phyloP scores from a whole-genome alignment of 2,888 invertebrate genomes.

The Sturmia bella region DNA sequence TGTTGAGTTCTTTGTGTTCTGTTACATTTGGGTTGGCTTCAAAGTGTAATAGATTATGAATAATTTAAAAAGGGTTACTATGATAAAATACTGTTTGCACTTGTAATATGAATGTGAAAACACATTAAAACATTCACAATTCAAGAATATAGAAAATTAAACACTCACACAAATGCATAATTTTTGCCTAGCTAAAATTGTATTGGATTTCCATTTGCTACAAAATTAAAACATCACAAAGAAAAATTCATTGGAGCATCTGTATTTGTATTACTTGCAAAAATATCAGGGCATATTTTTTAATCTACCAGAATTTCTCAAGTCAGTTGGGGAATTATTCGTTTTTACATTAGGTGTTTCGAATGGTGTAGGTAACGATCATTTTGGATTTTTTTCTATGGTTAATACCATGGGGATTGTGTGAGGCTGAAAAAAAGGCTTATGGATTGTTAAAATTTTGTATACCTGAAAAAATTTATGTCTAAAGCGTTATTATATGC shows the following conservation, averaged over 20 bases:
- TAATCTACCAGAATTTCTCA: slow-evolving; percentile 6
- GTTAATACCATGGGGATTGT: too few relatives aligned
- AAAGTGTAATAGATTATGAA: slow-evolving; percentile 65
- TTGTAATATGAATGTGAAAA: slow-evolving; percentile 59
- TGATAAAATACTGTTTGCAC: slow-evolving; percentile 48
- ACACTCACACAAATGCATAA: not conserved
- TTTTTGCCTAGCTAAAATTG: slow-evolving; percentile 30
- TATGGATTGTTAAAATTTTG: too few relatives aligned
- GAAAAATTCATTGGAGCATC: not conserved
- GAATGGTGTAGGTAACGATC: too few relatives aligned
- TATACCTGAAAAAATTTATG: too few relatives aligned
- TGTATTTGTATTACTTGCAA: not conserved
- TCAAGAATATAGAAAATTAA: not conserved
- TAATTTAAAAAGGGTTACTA: slow-evolving; percentile 61
- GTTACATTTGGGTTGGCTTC: slow-evolving; percentile 60
- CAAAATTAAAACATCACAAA: not conserved
- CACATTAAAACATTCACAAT: slow-evolving; percentile 26
- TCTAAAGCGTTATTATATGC: too few relatives aligned
- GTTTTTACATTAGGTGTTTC: not conserved
- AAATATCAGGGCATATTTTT: slow-evolving; percentile 8
- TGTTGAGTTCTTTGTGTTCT: not conserved
- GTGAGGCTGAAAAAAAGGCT: too few relatives aligned
- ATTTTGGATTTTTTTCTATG: too few relatives aligned
- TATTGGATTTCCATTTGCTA: slow-evolving; percentile 37
- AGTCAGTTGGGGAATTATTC: not conserved